These are phyloP conservation scores for Drosophila kikkawai DNA, from an alignment of 1,140 invertebrate species.

Conservation along the genomic window DNA sequence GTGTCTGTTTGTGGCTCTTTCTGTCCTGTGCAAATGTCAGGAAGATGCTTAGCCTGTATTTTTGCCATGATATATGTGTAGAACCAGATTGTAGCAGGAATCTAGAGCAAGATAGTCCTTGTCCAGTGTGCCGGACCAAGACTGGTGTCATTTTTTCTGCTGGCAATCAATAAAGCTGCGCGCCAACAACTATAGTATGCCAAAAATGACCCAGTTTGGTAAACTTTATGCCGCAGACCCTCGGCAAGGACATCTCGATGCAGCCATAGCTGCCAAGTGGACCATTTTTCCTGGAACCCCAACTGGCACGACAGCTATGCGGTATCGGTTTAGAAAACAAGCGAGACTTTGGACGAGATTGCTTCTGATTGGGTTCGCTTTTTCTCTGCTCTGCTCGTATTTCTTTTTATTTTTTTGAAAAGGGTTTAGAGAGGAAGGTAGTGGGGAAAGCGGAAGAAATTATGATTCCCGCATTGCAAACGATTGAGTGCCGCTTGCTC, in stretches of 20 bases:
- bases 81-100: slow-evolving; percentile 13
- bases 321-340: slow-evolving; percentile 26
- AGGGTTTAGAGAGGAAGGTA: slow-evolving; percentile 7
- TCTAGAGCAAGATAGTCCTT: slow-evolving; percentile 27
- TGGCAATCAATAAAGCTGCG: slow-evolving; percentile 63
- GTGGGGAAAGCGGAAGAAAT: slow-evolving; percentile 2
- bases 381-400: slow-evolving; percentile 15
- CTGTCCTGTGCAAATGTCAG: too few relatives aligned
- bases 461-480: slow-evolving; percentile 36
- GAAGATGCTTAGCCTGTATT: slow-evolving; percentile 4
- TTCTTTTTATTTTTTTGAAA: slow-evolving; percentile 12
- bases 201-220: slow-evolving; percentile 75
- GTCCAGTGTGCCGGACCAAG: slow-evolving; percentile 20
- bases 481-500: slow-evolving; percentile 28
- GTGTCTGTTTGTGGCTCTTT: neutral
- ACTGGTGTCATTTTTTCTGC: slow-evolving; percentile 33
- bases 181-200: slow-evolving; percentile 48
- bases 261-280: slow-evolving; percentile 53
- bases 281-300: slow-evolving; percentile 26
- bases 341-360: slow-evolving; percentile 24
- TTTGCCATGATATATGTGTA: slow-evolving; percentile 21
- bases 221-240: slow-evolving; percentile 36
- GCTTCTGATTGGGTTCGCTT: slow-evolving; percentile 28
- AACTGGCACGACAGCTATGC: slow-evolving; percentile 26
- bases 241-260: slow-evolving; percentile 51